Base-by-base conservation (phyloP, 30 jellyfish, hydroid and myxozoan species). In the Mastigias papua region DNA sequence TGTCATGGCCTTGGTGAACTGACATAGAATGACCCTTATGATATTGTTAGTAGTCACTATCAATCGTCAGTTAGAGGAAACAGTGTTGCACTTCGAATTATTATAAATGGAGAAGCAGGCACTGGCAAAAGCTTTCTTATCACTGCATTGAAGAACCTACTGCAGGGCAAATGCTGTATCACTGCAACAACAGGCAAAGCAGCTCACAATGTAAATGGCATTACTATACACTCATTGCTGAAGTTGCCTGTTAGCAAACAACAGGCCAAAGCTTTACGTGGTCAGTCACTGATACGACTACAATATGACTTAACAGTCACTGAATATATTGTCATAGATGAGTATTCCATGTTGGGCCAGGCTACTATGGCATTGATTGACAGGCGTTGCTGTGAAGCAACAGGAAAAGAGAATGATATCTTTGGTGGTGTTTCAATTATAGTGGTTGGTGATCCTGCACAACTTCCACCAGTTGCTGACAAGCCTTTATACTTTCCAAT, bases 391-490 rank as follows among this genome's bases (percentile, higher is more conserved):
- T 19, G 73, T 27, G 78, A 73, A 46, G 94, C 81, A 49, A 71
- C 66, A 32, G 83, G 83, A 0, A 5, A 73, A 5, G 48, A n/a
- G 32, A 54, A 27, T 8, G 25, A 86, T 66, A 17, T 21, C 7
- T 86, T 86, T 74, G 94, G 89, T 46, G 94, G 94, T 1, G 19
- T 86, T 17, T 82, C 88, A 29, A 32, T 71, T 0, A 51, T 86
- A 0, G 19, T 71, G 0, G 84, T 86, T 73, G 94, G 94, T 16
- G 89, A 86, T 48, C 32, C 32, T 62, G 94, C 89, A 30, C 94
- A 86, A 57, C 81, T 86, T 3, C 89, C 94, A 32, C 89, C 94
- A 15, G 76, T 86, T n/a, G 73, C 71, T 48, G 94, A 86, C 80
- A 50, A 57, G 50, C 67, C 70, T 5, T 69, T 86, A 8, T 86